Evolutionary conservation across 1,140 invertebrate species (phyloP).

Genomic region (Cyclargus thomasi): DNA sequence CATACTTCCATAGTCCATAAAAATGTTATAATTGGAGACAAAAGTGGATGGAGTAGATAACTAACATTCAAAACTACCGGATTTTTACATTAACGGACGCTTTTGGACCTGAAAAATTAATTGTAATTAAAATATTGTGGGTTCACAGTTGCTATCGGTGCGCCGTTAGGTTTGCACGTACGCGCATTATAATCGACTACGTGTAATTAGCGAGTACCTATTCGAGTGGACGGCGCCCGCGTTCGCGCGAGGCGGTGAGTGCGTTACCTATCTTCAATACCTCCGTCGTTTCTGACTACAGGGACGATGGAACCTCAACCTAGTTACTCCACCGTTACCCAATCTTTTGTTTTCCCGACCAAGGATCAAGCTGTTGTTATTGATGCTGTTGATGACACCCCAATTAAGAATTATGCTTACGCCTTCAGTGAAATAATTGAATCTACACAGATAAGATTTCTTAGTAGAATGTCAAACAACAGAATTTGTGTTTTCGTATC

Average conservation of each 20-base stretch:
- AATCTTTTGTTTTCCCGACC: not conserved
- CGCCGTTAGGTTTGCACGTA: not conserved
- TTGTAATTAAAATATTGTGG: too few relatives aligned
- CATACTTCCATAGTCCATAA: too few relatives aligned
- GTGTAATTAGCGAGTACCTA: not conserved
- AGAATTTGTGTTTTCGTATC: constrained; percentile 14
- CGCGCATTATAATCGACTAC: not conserved
- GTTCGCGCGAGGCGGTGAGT: not conserved
- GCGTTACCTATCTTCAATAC: not conserved
- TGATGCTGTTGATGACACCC: not conserved
- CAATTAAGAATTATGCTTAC: not conserved
- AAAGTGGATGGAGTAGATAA: too few relatives aligned
- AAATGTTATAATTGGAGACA: too few relatives aligned
- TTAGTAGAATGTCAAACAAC: constrained; percentile 12
- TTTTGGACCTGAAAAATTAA: too few relatives aligned
- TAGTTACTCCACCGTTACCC: not conserved
- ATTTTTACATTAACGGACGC: too few relatives aligned
- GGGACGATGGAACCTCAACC: not conserved
- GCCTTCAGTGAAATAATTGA: not conserved
- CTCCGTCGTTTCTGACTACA: not conserved
- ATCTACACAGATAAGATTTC: not conserved
- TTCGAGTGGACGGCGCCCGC: not conserved
- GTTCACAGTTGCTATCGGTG: not conserved
- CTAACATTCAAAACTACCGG: too few relatives aligned
- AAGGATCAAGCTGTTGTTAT: not conserved